Evolutionary conservation across 2,797 vertebrate species (phyloP).

Genomic region (Poeciliopsis turneri): DNA sequence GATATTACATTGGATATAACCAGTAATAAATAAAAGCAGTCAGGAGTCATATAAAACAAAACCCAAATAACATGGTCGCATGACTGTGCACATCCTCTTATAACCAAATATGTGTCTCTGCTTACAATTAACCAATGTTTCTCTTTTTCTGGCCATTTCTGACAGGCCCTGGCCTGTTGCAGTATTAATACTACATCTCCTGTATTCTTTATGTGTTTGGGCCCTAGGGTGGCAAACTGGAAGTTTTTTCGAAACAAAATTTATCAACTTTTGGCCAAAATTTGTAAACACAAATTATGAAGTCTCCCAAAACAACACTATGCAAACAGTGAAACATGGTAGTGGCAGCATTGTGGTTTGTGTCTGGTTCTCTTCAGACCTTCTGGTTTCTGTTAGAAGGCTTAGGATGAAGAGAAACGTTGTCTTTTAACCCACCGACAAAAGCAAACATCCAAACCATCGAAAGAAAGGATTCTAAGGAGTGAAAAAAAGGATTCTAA

Average conservation of each 20-base stretch:
- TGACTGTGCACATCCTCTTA: not conserved
- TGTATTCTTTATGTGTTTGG: not conserved
- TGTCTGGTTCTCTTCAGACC: not conserved
- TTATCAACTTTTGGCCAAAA: not conserved
- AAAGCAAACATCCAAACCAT: not conserved
- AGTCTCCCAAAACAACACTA: not conserved
- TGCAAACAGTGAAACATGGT: not conserved
- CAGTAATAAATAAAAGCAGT: not conserved
- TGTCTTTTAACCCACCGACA: not conserved
- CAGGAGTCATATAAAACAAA: not conserved
- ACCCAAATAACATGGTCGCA: not conserved
- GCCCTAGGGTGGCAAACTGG: not conserved
- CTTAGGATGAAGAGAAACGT: not conserved
- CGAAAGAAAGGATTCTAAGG: not conserved
- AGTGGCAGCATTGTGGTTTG: not conserved
- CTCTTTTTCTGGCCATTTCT: not conserved
- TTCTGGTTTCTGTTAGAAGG: not conserved
- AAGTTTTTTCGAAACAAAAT: not conserved
- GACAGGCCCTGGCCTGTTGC: not conserved
- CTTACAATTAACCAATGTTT: not conserved
- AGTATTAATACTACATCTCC: not conserved
- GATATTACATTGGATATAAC: not conserved
- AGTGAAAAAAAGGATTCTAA: not conserved
- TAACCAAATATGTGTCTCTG: not conserved
- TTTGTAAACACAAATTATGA: not conserved